Percentiles rank a stretch among this genome's conserved stretches.
These are phyloP conservation scores for Columbina picui DNA, from an alignment of 2,113 vertebrate species.

Conservation along the genomic window DNA sequence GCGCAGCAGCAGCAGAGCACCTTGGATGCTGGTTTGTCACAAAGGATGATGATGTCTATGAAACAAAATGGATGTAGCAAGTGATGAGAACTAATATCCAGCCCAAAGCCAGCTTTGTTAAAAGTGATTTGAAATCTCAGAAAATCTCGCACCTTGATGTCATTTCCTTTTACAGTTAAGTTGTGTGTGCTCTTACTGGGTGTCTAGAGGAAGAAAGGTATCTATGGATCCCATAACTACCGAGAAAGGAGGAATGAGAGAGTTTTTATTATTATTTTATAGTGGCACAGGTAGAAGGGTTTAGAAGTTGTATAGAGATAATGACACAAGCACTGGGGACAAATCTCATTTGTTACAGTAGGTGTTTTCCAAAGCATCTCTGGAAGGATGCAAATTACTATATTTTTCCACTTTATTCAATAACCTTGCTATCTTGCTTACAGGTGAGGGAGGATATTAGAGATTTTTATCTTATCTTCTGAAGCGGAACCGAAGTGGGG, in stretches of 20 bases:
- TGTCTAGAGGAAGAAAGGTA: neutral
- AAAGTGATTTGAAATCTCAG: neutral
- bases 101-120: neutral
- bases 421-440: neutral
- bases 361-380: neutral
- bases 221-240: neutral
- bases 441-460: neutral
- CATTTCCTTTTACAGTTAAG: neutral
- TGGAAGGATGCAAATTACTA: neutral
- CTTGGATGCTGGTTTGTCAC: neutral
- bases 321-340: neutral
- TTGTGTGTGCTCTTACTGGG: neutral
- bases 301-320: neutral
- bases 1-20: neutral
- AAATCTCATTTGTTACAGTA: neutral
- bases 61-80: neutral
- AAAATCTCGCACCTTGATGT: neutral
- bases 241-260: neutral
- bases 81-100: neutral
- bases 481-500: neutral
- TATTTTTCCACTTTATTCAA: neutral
- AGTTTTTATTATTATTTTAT: neutral
- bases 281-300: neutral
- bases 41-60: neutral
- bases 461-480: constrained; percentile 1